Evolutionary conservation across 92 coral and sea anemone genomes (phyloP).

Genomic region (Zoanthus gigantus): DNA sequence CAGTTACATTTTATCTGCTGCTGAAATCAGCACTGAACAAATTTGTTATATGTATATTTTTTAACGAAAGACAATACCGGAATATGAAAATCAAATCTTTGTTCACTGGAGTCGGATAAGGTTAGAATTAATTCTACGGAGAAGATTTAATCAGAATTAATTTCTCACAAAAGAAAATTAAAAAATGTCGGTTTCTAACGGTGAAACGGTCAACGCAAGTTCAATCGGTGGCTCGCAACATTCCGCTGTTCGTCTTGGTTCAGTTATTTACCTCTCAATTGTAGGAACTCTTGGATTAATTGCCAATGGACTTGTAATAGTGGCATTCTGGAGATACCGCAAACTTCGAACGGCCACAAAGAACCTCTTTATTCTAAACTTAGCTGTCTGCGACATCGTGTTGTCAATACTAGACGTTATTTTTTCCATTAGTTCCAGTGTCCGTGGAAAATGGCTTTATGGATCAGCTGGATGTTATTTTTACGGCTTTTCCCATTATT

Average conservation of each 20-base stretch:
- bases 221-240: not conserved
- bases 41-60: not conserved
- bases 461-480: slow-evolving; percentile 78
- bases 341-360: slow-evolving; percentile 89
- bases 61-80: not conserved
- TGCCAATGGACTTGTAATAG: slow-evolving; percentile 82
- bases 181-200: slow-evolving; percentile 12
- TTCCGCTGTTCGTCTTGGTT: slow-evolving; percentile 56
- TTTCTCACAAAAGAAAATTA: not conserved
- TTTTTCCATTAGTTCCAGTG: slow-evolving; percentile 77
- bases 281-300: slow-evolving; percentile 80
- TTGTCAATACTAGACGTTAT: slow-evolving; percentile 76
- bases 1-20: not conserved
- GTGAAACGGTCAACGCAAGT: slow-evolving; percentile 9
- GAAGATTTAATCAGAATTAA: not conserved
- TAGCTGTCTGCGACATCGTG: slow-evolving; percentile 88
- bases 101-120: not conserved
- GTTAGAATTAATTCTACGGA: not conserved
- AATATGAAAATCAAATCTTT: not conserved
- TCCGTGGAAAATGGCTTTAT: slow-evolving; percentile 75
- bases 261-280: slow-evolving; percentile 72
- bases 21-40: not conserved
- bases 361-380: slow-evolving; percentile 86
- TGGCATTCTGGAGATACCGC: slow-evolving; percentile 78
- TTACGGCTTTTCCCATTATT: slow-evolving; percentile 88